Base-by-base conservation (phyloP, 2,888 invertebrate species). In the Diarsia mendica region DNA sequence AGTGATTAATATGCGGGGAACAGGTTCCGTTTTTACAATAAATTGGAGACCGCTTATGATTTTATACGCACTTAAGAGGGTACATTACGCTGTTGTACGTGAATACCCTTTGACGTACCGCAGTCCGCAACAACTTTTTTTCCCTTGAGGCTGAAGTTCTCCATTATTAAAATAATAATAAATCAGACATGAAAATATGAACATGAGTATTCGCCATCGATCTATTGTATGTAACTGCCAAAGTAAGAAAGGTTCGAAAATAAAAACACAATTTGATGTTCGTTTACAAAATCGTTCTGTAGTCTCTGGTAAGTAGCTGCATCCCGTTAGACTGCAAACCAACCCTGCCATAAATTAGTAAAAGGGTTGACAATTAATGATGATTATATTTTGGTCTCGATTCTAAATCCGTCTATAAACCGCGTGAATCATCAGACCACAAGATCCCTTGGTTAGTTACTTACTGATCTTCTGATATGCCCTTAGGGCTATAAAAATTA, bases 11-110 rank as follows among this genome's bases (percentile, higher is more conserved):
- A 79, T 74, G 67, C 46, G 66, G 44, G 33, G 39, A 83, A 72
- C 83, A 49, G 66, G 71, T 79, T 75, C 58, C 9, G 20, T 61
- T 79, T 65, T 75, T 79, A 13, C 33, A 44, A 20, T 39, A 75
- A 79, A 68, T 48, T 63, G 66, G 20, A 60, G 46, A 51, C 13
- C 20, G 44, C 58, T 72, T 75, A 58, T 28, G 51, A 61, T 68
- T 83, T 75, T 72, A 71, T 79, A 71, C 55, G 67, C 51, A 66
- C n/a, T 73, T 73, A 60, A 70, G 53, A 69, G 67, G 9, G 18
- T 23, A 64, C 13, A 46, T 51, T 64, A 67, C 39, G 15, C 23
- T 55, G 58, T 33, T 53, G 39, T 44, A 61, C 49, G 39, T 33
- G 6, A n/a, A 44, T 60, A 55, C 44, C 48, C 53, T 67, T 79